Base-by-base conservation (phyloP, 2,113 vertebrate genomes). In the Corydoras maculifer region DNA sequence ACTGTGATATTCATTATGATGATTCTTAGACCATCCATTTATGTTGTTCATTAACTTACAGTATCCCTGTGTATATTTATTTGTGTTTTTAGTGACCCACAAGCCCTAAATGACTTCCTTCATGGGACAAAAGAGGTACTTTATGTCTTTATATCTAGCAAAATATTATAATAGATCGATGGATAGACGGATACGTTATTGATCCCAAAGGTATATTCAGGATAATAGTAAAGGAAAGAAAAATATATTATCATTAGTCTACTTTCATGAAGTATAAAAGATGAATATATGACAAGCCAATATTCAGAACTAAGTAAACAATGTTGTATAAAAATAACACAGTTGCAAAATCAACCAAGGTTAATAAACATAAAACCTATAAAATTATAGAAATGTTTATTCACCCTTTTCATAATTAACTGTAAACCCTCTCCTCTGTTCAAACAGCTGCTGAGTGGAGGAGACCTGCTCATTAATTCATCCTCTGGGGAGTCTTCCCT, bases 61-160 rank as follows among this genome's bases (percentile, higher is more conserved):
- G 68, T 62, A 58, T 66, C 32, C 5, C 15, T 49, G 62, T 6
- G 6, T 14, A 43, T 65, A 32, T 65, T 66, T 8, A 48, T 65
- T 14, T 59, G 30, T 11, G 67, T 54, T 58, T 65, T 62, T 60
- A 11, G 90, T 88, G 90, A 91, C 81, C 89, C 90, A 74, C 88
- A 91, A 84, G 90, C 90, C 82, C 83, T 91, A 81, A 91, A 91
- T 64, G 89, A 91, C 84, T 91, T 91, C 84, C 87, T 91, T 83
- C 89, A 91, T 80, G 90, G 90, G 72, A 89, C 90, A 81, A 87
- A 86, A 82, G 89, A 91, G 88, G 90, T 91, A 82, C 18, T 25
- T 25, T 25, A 25, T 25, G 18, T 25, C 18, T 25, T 25, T 25
- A 25, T 25, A 25, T 1, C 18, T 25, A 25, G 18, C 18, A 25